Evolutionary conservation across 1,140 invertebrate species (phyloP), one percentile per base, ranked within the genome.

Genomic region (Sesamia nonagrioides): DNA sequence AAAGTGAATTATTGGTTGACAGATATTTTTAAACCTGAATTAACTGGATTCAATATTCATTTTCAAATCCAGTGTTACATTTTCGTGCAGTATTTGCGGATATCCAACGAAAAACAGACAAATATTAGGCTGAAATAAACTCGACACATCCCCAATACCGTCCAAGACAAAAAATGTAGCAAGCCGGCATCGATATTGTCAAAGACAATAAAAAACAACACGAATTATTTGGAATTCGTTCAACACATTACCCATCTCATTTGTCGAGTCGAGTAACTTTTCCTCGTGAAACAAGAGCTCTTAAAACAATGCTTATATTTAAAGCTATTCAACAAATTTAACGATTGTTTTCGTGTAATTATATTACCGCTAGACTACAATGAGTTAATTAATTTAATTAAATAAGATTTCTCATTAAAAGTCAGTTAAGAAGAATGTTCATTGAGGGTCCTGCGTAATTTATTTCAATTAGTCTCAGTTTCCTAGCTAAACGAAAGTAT

Each of bases 201-300:
- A 71, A 18, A 35, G 6, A 7, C 37, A 58, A 73, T 58, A 73
- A 73, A 42, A 58, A 73, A 73, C 9, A 37, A 52, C 48, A 7
- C 17, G 8, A 18, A 52, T 71, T 42, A 60, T 73, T 58, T 56
- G 5, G 37, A 48, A 48, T 21, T 37, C 50, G 4, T 72, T 54
- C 50, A 6, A n/a, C 27, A 72, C 69, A 18, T 35, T 54, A 52
- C 45, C 33, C 21, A 54, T 71, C 2, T 37, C 68, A 54, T 71
- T 54, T 71, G 48, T 71, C 50, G 33, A 63, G 8, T 17, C 0
- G 1, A 27, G 27, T 27, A 35, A 52, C 21, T 35, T 72, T 40
- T 72, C 33, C 33, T 17, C 11, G 5, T 18, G 21, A 33, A 27
- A 17, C 13, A 45, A 50, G 66, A 6, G n/a, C 13, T 1, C 40